These are phyloP conservation scores for Apis mellifera DNA, from an alignment of 1,140 invertebrate genomes.

Conservation along the genomic window Amel_HAv3.1 CM009932.2:12955501-12956000, in stretches of 20 bases:
- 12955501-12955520: too few species aligned
- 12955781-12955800: background rate
- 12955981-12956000: background rate
- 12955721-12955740: background rate
- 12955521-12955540: background rate
- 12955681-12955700: constrained; percentile 4
- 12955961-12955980: background rate
- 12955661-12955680: constrained; percentile 22
- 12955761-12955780: constrained; percentile 18
- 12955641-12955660: constrained; percentile 8
- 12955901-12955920: constrained; percentile 28
- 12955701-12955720: constrained; percentile 17
- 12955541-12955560: background rate
- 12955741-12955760: background rate
- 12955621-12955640: background rate
- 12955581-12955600: background rate
- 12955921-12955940: background rate
- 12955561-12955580: background rate
- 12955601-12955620: background rate
- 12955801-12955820: background rate
- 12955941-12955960: background rate
- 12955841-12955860: constrained; percentile 38
- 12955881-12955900: constrained; percentile 65
- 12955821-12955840: constrained; percentile 13
- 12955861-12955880: constrained; percentile 59